Percentiles rank a stretch among this genome's conserved stretches.
Conservation (phyloP, 2,888 invertebrate genomes). For the Ectropis crepuscularia region DNA sequence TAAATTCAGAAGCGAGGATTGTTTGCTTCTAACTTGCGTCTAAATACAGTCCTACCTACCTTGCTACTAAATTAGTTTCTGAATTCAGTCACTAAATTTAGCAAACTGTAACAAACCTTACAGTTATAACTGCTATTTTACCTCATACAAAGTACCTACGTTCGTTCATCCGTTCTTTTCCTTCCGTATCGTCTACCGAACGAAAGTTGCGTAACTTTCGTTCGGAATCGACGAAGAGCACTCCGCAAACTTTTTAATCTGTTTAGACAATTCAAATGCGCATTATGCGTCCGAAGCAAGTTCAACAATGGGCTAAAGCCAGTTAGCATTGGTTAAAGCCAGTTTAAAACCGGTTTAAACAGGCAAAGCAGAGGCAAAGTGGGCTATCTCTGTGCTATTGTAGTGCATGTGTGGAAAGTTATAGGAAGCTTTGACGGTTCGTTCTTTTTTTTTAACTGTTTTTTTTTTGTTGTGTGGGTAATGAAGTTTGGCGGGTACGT, state of each 20-base stretch:
- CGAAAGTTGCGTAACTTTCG: conserved; percentile 40
- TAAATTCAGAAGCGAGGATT: too few species aligned
- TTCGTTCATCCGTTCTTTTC: conserved; percentile 2
- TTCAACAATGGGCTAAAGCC: conserved; percentile 58
- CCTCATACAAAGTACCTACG: neutral
- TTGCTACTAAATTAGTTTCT: too few species aligned
- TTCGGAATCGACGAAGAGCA: conserved; percentile 45
- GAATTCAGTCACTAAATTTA: too few species aligned
- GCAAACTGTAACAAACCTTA: too few species aligned
- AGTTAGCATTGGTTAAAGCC: conserved; percentile 48
- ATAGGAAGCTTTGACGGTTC: conserved; percentile 35
- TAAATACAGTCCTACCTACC: too few species aligned
- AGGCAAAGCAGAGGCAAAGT: conserved; percentile 52
- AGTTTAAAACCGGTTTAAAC: conserved; percentile 58
- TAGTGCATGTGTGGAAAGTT: conserved; percentile 38
- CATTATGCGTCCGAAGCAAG: conserved; percentile 60
- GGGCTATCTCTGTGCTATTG: conserved; percentile 60
- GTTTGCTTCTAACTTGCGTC: too few species aligned
- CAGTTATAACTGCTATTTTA: too few species aligned
- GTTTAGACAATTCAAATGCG: conserved; percentile 63
- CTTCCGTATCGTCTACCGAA: conserved; percentile 11
- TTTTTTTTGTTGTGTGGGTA: conserved; percentile 37
- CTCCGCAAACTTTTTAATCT: conserved; percentile 64
- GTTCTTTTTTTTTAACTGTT: conserved; percentile 32
- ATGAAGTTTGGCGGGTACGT: conserved; percentile 9